Evolutionary conservation across 2,797 vertebrate species (phyloP), one percentile per base, ranked within the genome.

Genomic region (Takifugu ocellatus): DNA sequence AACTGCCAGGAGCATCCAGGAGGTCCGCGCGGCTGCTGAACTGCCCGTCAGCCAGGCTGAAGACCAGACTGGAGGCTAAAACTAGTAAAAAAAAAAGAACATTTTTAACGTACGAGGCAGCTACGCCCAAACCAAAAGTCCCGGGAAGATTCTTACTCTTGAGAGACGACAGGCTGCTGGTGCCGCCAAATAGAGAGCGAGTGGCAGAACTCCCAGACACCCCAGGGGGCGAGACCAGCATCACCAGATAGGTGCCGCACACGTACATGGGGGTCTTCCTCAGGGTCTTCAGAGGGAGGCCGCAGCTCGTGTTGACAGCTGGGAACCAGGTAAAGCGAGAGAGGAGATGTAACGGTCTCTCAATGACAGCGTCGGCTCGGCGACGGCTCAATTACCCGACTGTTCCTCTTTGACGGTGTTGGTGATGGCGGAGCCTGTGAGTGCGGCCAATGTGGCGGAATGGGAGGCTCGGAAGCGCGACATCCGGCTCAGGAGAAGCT

Each of bases 351-450:
- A 33, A 15, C 33, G 49, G 33, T 9, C 6, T 36, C 2, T 1
- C 55, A 12, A 16, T 25, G 11, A 33, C 48, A 29, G 26, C 6
- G 49, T 45, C 10, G 33, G 1, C 27, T 61, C 14, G 3, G n/a
- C 6, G 55, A 25, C 43, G 70, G 56, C 59, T 69, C 45, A 50
- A 55, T 76, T 90, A 99, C 96, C 97, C 70, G 96, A 94, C 83
- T 98, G 96, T 66, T 99, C 97, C 77, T 99, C 97, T 84, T 99
- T 99, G 74, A 98, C 87, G 0, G 96, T 97, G 86, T 98, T 99
- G 73, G 95, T 98, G 87, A 99, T 96, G 59, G 96, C 93, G 29
- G 97, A 98, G 82, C 97, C 96, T 0, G 96, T 98, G 52, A 99
- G 94, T 45, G 97, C 97, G 51, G 97, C 97, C 71, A 99, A 75